phyloP scores from a whole-genome alignment of 2,888 invertebrate genomes.

The Ectemnius cavifrons region DNA sequence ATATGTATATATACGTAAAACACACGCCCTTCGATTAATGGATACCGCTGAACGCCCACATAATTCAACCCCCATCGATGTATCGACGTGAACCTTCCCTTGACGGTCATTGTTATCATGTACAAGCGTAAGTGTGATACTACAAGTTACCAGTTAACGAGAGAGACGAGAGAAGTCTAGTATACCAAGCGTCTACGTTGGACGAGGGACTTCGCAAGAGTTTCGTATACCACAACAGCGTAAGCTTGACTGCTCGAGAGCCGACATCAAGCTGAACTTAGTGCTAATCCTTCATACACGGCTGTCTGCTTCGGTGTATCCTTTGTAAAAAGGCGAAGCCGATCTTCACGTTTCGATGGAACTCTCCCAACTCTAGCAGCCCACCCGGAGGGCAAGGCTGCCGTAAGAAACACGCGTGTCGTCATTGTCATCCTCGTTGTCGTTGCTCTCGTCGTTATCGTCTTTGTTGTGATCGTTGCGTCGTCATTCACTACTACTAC shows the following conservation, averaged over 20 bases:
- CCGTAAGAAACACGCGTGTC: constrained; percentile 10
- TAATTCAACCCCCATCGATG: constrained; percentile 35
- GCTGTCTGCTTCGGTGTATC: neutral
- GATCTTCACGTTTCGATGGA: too few species aligned
- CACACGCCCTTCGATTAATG: constrained; percentile 9
- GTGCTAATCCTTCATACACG: neutral
- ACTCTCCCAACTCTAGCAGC: too few species aligned
- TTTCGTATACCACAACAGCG: neutral
- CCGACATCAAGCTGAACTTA: neutral
- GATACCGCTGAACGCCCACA: constrained; percentile 20
- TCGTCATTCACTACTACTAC: constrained; percentile 35
- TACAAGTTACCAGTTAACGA: constrained; percentile 35
- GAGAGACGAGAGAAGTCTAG: constrained; percentile 5
- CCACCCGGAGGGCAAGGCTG: neutral
- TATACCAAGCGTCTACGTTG: too few species aligned
- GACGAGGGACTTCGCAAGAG: too few species aligned
- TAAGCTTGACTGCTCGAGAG: neutral
- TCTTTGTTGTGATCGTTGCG: constrained; percentile 37
- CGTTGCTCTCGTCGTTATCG: constrained; percentile 24
- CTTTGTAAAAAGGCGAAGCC: neutral
- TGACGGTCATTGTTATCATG: constrained; percentile 32
- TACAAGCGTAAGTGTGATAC: constrained; percentile 41
- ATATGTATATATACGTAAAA: neutral
- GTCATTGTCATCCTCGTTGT: constrained; percentile 26
- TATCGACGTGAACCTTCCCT: constrained; percentile 36